Evolutionary conservation across 2,797 vertebrate species (phyloP), one percentile per base, ranked within the genome.

Genomic region (Enteromius mattozi): DNA sequence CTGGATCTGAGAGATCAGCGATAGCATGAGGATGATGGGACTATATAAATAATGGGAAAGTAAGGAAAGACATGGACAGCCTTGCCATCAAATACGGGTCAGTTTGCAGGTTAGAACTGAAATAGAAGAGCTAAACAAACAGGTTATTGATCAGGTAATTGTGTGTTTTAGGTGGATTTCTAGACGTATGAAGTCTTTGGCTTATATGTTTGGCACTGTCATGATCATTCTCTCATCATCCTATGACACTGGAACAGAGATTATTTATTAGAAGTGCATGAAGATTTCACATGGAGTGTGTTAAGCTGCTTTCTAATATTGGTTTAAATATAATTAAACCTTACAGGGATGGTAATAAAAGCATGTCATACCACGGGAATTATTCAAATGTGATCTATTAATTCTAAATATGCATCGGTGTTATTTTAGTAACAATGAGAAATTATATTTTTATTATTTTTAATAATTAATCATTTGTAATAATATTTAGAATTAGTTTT

Each of bases 131-230:
- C 12, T 37, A 4, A 56, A 56, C 33, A 51, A 72, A 33, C 17
- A 5, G 16, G 16, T 5, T 17, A 10, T 19, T 30, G 27, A 1
- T 30, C 13, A 63, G 24, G 24, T 63, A 14, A 30, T 4, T 9
- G 14, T 27, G 4, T 27, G 54, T 30, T 61, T 24, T 6, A 42
- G 54, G 13, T 12, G 51, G 14, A 61, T 78, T 61, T 77, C 4
- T 40, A 59, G 54, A 61, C 14, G 6, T 19, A 19, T 63, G 76
- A 45, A 45, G 37, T 63, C 76, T 63, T 78, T 78, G 76, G 56
- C 24, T 63, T 45, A 37, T 6, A 16, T 59, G 51, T 76, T 85
- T n/a, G 78, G 6, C 78, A 76, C 49, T 45, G 35, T 76, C 33
- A 49, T 30, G 8, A 49, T 35, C 30, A 27, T 66, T 21, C 17